Conservation (phyloP, 2,113 vertebrate genomes). For the Dolichallabes microphthalmus region DNA sequence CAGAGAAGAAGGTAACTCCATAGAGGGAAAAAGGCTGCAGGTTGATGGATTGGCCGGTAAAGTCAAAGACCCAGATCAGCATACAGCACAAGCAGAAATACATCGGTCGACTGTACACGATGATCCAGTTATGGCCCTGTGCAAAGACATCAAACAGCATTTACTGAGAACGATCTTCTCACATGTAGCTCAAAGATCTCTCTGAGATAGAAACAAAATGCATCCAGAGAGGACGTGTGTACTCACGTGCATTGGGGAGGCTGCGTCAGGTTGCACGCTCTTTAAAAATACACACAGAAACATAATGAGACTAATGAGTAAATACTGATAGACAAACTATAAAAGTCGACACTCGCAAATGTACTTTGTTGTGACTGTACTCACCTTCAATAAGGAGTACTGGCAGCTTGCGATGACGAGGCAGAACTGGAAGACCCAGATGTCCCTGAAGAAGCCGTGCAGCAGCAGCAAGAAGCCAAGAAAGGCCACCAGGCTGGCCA, state of each 20-base stretch:
- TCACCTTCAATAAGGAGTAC: conserved; percentile 77
- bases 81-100: conserved; percentile 78
- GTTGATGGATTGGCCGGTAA: conserved; percentile 66
- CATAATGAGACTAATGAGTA: background rate
- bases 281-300: conserved; percentile 54
- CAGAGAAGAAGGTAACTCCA: conserved; percentile 72
- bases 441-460: conserved; percentile 77
- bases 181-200: background rate
- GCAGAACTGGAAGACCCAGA: conserved; percentile 81
- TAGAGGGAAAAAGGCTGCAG: conserved; percentile 72
- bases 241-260: conserved; percentile 91
- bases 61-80: conserved; percentile 75
- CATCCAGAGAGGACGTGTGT: background rate
- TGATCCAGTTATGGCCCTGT: conserved; percentile 81
- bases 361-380: background rate
- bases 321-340: background rate
- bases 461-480: conserved; percentile 75
- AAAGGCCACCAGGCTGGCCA: conserved; percentile 76
- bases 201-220: background rate
- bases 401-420: conserved; percentile 80
- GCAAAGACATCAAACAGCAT: background rate
- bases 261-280: conserved; percentile 89
- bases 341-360: background rate
- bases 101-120: conserved; percentile 76
- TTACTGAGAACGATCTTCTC: background rate